phyloP scores from a whole-genome alignment of 2,888 invertebrate genomes.

The Leptinotarsa rubiginosa region DNA sequence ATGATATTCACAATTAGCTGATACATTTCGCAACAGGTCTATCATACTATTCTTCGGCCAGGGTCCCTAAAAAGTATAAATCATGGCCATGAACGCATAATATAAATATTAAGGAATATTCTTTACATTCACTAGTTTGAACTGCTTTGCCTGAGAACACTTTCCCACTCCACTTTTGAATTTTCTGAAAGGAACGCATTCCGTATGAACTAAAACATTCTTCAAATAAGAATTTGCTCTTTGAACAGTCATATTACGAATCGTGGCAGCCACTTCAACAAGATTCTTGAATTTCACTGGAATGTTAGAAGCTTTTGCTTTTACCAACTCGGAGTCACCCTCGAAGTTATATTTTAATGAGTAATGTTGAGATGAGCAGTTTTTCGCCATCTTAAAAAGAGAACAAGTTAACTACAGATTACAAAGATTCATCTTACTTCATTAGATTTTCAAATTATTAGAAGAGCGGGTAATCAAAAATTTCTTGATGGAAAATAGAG shows the following conservation, averaged over 20 bases:
- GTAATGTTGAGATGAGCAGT: constrained; percentile 33
- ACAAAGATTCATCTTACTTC: no score
- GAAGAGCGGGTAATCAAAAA: no score
- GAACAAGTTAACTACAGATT: no score
- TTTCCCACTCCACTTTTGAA: constrained; percentile 83
- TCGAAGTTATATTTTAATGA: constrained; percentile 69
- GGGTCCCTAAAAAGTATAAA: constrained; percentile 67
- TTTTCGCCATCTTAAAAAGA: constrained; percentile 15
- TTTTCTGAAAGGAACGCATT: constrained; percentile 83
- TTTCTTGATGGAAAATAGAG: no score
- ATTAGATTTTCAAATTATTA: no score
- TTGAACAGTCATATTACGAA: constrained; percentile 79
- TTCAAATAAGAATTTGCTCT: constrained; percentile 80
- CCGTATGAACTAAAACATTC: constrained; percentile 80
- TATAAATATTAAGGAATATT: neutral
- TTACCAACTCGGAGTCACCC: constrained; percentile 58
- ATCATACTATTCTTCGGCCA: constrained; percentile 87
- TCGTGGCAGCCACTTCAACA: constrained; percentile 80
- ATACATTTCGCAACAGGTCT: constrained; percentile 83
- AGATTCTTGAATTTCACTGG: constrained; percentile 88
- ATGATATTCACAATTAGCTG: constrained; percentile 83
- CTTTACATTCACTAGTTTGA: constrained; percentile 74
- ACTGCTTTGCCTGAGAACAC: constrained; percentile 82
- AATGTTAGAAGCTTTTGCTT: constrained; percentile 82
- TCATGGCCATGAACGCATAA: neutral